Evolutionary conservation across 2,888 invertebrate genomes (phyloP), one percentile per base, ranked within the genome.

Genomic region (Phragmatobia fuliginosa): DNA sequence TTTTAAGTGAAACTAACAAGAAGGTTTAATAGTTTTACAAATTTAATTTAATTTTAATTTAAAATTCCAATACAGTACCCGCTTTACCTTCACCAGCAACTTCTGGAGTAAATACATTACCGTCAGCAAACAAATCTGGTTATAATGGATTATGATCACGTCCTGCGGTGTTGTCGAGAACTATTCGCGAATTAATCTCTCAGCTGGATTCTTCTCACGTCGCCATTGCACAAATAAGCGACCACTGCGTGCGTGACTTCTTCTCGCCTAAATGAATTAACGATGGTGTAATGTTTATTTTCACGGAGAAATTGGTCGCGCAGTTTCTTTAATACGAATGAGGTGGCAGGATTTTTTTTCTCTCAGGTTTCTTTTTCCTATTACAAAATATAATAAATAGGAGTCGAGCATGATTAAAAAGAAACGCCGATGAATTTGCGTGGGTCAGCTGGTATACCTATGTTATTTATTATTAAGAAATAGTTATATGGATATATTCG

Each of bases 151-250:
- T 75, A 82, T 80, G 75, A 67, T 76, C 83, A 81, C 81, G 81
- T 76, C 41, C 16, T n/a, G 18, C 41, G 66, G 76, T 76, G 82
- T 78, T 78, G 81, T 80, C 71, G 68, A 61, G 65, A 75, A 78
- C 83, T 83, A 78, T 78, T 73, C 77, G 73, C 62, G 74, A 76
- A 83, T 82, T 82, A 83, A 82, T 82, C 81, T 78, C 71, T 70
- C 61, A 21, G 61, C 58, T 45, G 21, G 33, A 82, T 75, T 78
- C 81, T 58, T 38, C 62, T 73, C 81, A 81, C 81, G 81, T 76
- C 21, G n/a, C 52, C 61, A 62, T 32, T 66, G 74, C 78, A 80
- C 78, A 82, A 81, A 82, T 81, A 82, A 80, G 69, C 72, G 74
- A 52, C 58, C 65, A 25, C 62, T 63, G 59, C 36, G n/a, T 73